Conservation (phyloP, 2,113 vertebrate genomes). For the Oncorhynchus masou region DNA sequence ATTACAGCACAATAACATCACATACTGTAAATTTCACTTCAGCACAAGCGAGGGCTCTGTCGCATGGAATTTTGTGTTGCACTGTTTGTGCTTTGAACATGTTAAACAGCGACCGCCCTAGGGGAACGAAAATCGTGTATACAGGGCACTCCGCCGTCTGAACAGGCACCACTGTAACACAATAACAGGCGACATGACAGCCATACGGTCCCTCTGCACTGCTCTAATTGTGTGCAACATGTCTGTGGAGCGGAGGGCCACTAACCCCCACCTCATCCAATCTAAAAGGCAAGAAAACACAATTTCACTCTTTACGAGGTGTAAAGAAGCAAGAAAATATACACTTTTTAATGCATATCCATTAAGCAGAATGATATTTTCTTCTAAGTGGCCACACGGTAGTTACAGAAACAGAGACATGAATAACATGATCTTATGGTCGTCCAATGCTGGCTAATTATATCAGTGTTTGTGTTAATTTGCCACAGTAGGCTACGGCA, state of each 20-base stretch:
- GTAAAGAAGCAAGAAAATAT: slow-evolving; percentile 23
- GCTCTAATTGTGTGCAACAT: slow-evolving; percentile 61
- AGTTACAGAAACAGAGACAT: slow-evolving; percentile 5
- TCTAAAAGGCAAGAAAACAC: too few relatives aligned
- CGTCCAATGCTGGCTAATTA: slow-evolving; percentile 17
- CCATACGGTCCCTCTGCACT: slow-evolving; percentile 65
- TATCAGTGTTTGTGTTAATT: slow-evolving; percentile 8
- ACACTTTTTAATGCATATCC: slow-evolving; percentile 16
- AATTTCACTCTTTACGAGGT: neutral
- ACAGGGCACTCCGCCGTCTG: slow-evolving; percentile 58
- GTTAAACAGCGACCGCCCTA: slow-evolving; percentile 45
- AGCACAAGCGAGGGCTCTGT: slow-evolving; percentile 38
- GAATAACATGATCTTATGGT: neutral
- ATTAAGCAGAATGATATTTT: slow-evolving; percentile 13
- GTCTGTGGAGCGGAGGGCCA: slow-evolving; percentile 32
- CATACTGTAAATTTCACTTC: slow-evolving; percentile 43
- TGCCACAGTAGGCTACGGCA: slow-evolving; percentile 13
- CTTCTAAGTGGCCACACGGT: neutral
- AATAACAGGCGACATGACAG: slow-evolving; percentile 70
- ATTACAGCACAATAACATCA: slow-evolving; percentile 26
- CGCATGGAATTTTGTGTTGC: slow-evolving; percentile 34
- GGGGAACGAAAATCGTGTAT: slow-evolving; percentile 48
- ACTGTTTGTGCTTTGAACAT: slow-evolving; percentile 31
- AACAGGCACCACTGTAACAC: slow-evolving; percentile 59
- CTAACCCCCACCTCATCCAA: neutral